Evolutionary conservation across 2,113 vertebrate species (phyloP).

Genomic region (Gobiocypris rarus): DNA sequence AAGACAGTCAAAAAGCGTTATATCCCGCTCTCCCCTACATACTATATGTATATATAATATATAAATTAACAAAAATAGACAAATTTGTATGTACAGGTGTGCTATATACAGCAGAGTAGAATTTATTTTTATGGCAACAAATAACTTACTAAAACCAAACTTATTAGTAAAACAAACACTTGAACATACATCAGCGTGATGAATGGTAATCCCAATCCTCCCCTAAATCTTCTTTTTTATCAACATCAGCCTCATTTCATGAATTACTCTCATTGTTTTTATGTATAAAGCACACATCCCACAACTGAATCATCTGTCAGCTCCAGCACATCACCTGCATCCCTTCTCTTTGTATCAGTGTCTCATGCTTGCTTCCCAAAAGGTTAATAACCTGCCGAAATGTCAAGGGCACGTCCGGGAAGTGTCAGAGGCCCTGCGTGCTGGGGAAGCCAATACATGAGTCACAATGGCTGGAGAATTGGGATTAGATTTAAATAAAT

Average conservation of each 20-base stretch:
- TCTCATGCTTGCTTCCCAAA: constrained; percentile 58
- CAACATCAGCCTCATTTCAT: constrained; percentile 64
- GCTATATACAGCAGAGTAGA: no score
- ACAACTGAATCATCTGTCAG: constrained; percentile 60
- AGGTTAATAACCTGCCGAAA: constrained; percentile 76
- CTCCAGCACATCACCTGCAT: constrained; percentile 59
- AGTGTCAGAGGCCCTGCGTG: constrained; percentile 59
- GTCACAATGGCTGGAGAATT: constrained; percentile 63
- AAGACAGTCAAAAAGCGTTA: no score
- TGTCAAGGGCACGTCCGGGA: constrained; percentile 73
- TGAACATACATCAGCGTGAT: no score
- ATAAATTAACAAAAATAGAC: no score
- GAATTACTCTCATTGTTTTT: constrained; percentile 50
- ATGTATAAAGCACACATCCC: constrained; percentile 16
- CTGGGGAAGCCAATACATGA: constrained; percentile 55
- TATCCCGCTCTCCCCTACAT: no score
- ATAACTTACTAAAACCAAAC: no score
- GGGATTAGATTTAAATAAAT: constrained; percentile 75
- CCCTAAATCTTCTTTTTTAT: constrained; percentile 48
- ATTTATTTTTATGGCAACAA: no score
- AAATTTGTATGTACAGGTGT: no score
- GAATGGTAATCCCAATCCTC: no score
- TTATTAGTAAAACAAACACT: no score
- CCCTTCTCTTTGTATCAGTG: constrained; percentile 55
- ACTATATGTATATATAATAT: no score